phyloP scores from a whole-genome alignment of 2,888 invertebrate species.

The Papilio demoleus region DNA sequence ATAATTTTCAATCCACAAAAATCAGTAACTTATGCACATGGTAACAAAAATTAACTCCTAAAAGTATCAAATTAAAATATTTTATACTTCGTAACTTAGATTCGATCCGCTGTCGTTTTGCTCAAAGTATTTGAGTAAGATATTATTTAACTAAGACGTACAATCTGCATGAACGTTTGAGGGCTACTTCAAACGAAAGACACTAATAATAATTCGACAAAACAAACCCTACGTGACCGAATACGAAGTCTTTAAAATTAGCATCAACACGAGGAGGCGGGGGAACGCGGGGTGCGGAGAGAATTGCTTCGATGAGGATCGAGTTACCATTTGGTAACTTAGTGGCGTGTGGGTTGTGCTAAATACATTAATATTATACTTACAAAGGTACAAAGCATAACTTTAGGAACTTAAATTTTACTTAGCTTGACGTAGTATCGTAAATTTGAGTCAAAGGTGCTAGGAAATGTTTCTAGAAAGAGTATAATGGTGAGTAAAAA shows the following conservation, averaged over 20 bases:
- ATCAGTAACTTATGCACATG: neutral
- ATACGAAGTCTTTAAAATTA: slow-evolving; percentile 18
- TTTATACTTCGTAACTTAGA: slow-evolving; percentile 7
- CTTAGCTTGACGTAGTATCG: too few species aligned
- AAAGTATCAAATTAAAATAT: neutral
- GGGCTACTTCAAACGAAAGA: slow-evolving; percentile 20
- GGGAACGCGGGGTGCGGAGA: neutral
- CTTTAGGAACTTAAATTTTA: too few species aligned
- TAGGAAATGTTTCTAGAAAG: too few species aligned
- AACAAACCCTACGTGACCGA: slow-evolving; percentile 14
- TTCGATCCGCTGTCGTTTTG: slow-evolving; percentile 1
- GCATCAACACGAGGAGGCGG: neutral
- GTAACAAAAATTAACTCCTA: neutral
- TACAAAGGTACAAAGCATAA: neutral
- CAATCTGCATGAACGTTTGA: slow-evolving; percentile 9
- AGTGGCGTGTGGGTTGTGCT: slow-evolving; percentile 16
- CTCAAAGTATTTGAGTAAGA: neutral
- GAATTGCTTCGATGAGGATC: slow-evolving; percentile 13
- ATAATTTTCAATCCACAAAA: neutral
- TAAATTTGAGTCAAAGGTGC: too few species aligned
- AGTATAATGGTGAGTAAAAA: too few species aligned
- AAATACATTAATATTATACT: slow-evolving; percentile 19
- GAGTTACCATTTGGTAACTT: slow-evolving; percentile 11
- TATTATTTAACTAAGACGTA: slow-evolving; percentile 5
- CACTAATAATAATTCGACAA: neutral